A percentile compares a stretch with the other conserved stretches of the same genome.
Conservation (phyloP, 2,888 invertebrate genomes). For the Caenorhabditis sp. region DNA sequence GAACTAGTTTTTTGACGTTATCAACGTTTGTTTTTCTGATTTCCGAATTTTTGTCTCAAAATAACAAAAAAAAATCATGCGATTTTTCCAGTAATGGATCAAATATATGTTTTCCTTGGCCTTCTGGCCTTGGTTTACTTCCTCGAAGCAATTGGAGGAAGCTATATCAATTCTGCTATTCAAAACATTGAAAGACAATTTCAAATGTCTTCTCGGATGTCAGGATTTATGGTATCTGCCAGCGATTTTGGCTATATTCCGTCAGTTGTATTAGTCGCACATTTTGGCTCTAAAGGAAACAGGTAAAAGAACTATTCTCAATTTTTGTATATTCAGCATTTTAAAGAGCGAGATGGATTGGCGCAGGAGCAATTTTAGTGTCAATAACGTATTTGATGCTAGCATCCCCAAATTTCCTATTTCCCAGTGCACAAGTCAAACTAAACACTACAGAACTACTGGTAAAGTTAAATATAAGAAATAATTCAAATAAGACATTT, state of each 20-base stretch:
- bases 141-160: conserved; percentile 65
- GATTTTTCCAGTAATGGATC: conserved; percentile 38
- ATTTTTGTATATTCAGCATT: not conserved
- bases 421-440: conserved; percentile 55
- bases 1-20: no score
- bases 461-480: conserved; percentile 25
- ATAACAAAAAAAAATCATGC: not conserved
- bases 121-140: conserved; percentile 67
- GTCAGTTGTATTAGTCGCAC: conserved; percentile 68
- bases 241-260: conserved; percentile 70
- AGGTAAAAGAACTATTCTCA: conserved; percentile 24
- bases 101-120: conserved; percentile 61
- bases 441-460: conserved; percentile 60
- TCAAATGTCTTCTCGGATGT: conserved; percentile 66
- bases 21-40: conserved; percentile 13
- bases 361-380: conserved; percentile 68
- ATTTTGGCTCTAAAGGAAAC: conserved; percentile 68
- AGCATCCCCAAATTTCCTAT: conserved; percentile 67
- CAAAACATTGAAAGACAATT: conserved; percentile 70
- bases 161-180: conserved; percentile 67
- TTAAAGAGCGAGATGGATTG: conserved; percentile 63
- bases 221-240: conserved; percentile 68
- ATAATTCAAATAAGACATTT: conserved; percentile 11
- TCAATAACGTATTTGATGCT: conserved; percentile 66
- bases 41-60: not conserved